Percentiles rank a stretch among this genome's conserved stretches.
phyloP scores from a whole-genome alignment of 2,113 vertebrate species.

The Trinectes maculatus region DNA sequence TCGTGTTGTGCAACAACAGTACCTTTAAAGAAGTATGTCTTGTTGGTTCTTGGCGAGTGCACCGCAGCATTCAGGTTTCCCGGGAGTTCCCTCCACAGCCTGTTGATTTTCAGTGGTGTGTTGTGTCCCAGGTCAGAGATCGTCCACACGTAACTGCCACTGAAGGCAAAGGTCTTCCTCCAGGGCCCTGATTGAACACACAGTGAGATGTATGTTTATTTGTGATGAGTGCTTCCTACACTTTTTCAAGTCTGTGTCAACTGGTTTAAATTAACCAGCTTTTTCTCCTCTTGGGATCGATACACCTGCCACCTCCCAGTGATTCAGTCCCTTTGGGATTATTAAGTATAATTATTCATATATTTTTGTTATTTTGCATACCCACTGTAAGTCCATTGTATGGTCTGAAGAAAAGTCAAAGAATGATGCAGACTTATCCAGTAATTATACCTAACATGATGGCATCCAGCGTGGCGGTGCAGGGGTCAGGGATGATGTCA shows the following conservation, averaged over 20 bases:
- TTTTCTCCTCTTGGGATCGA: too few species aligned
- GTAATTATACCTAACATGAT: conserved; percentile 85
- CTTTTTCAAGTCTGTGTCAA: too few species aligned
- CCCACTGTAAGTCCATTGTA: too few species aligned
- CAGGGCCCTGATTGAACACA: conserved; percentile 80
- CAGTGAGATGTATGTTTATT: not conserved
- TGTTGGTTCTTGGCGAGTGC: conserved; percentile 85
- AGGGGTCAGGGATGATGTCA: conserved; percentile 80
- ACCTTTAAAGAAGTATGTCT: conserved; percentile 92
- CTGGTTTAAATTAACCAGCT: too few species aligned
- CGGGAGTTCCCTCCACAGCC: conserved; percentile 86
- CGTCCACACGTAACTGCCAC: conserved; percentile 89
- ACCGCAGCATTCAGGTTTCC: conserved; percentile 87
- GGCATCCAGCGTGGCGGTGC: conserved; percentile 86
- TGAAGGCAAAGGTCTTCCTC: conserved; percentile 89
- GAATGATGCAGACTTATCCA: too few species aligned
- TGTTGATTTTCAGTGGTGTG: conserved; percentile 78
- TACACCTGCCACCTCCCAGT: not conserved
- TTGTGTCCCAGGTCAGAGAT: conserved; percentile 85
- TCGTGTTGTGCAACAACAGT: not conserved
- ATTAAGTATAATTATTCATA: too few species aligned
- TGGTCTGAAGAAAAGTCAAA: too few species aligned
- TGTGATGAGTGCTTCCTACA: not conserved
- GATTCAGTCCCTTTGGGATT: not conserved
- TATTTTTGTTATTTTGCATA: too few species aligned